Evolutionary conservation across 2,797 vertebrate species (phyloP).

Genomic region (Uromys caudimaculatus): DNA sequence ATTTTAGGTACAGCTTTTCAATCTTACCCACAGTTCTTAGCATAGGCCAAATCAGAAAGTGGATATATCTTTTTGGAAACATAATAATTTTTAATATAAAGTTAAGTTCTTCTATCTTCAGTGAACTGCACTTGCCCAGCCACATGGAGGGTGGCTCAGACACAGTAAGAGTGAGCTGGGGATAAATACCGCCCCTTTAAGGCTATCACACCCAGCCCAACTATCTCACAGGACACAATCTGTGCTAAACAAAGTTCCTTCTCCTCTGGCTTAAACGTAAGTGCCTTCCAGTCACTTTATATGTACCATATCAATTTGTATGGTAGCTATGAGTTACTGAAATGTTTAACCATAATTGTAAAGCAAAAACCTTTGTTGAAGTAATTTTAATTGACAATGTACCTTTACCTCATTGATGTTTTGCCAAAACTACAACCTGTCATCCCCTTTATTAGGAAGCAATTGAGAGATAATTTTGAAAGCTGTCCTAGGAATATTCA

Average conservation of each 20-base stretch:
- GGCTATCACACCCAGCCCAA: conserved; percentile 67
- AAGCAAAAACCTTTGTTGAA: conserved; percentile 43
- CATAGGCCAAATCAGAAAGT: neutral
- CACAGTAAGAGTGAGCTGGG: neutral
- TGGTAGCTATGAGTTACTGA: conserved; percentile 52
- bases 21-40: conserved; percentile 71
- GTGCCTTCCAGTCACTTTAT: conserved; percentile 58
- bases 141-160: conserved; percentile 48
- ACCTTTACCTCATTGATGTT: conserved; percentile 53
- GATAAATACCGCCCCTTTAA: conserved; percentile 11
- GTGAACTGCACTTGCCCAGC: conserved; percentile 28
- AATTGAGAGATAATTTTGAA: conserved; percentile 36
- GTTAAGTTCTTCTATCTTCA: conserved; percentile 31
- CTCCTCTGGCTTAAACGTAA: conserved; percentile 76
- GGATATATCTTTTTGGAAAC: neutral
- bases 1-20: conserved; percentile 74
- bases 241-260: conserved; percentile 72
- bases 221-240: conserved; percentile 60
- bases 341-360: conserved; percentile 65
- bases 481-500: conserved; percentile 32
- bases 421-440: conserved; percentile 72
- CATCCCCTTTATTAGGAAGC: conserved; percentile 53
- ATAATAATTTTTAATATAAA: conserved; percentile 27
- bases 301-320: conserved; percentile 39
- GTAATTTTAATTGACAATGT: conserved; percentile 61